A percentile compares a stretch with the other conserved stretches of the same genome.
Evolutionary conservation across 2,113 vertebrate genomes (phyloP).

Genomic region (Leiothrix lutea): DNA sequence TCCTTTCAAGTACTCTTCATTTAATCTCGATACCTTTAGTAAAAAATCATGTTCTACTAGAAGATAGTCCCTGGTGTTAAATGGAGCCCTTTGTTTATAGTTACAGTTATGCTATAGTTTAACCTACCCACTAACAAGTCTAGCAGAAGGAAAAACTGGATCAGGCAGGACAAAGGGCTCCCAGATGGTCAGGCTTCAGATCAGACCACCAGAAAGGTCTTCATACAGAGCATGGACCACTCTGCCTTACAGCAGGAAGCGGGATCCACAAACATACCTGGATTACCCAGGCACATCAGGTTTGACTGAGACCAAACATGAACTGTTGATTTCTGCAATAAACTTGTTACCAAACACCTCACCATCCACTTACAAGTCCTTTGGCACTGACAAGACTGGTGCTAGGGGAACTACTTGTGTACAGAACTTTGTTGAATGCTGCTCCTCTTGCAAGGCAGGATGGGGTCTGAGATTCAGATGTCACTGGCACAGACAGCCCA

Average conservation of each 20-base stretch:
- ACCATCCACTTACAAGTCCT: neutral
- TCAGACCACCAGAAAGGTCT: neutral
- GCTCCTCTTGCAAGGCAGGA: neutral
- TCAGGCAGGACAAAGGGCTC: neutral
- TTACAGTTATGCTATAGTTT: neutral
- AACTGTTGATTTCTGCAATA: neutral
- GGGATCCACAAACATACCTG: neutral
- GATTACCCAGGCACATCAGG: neutral
- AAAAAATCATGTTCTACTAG: neutral
- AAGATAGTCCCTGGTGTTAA: neutral
- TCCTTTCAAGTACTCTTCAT: neutral
- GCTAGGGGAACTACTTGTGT: neutral
- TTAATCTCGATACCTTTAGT: neutral
- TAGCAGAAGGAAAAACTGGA: neutral
- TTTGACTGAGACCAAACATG: neutral
- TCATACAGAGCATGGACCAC: neutral
- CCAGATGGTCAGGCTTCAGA: neutral
- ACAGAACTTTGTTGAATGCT: neutral
- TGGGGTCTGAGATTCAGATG: neutral
- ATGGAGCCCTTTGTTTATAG: neutral
- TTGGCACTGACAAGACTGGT: neutral
- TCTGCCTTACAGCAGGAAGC: neutral
- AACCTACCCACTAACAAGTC: neutral
- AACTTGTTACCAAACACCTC: neutral
- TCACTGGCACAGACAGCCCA: neutral